A percentile compares a stretch with the other conserved stretches of the same genome.
Evolutionary conservation across 2,888 invertebrate species (phyloP).

Genomic region (Smittia aterrima): DNA sequence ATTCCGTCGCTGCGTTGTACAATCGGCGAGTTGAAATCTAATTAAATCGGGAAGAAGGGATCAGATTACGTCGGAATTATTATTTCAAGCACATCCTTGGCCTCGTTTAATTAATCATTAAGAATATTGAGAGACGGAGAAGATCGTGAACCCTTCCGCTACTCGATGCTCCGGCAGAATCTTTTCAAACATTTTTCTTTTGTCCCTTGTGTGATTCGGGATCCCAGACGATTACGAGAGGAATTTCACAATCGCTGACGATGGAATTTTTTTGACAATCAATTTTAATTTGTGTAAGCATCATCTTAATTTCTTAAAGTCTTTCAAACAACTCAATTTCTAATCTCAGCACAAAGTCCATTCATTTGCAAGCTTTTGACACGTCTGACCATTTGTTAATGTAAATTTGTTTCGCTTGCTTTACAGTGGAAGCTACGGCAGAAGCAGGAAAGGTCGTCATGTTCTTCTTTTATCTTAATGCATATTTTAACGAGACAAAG

Average conservation of each 20-base stretch:
- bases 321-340: too few relatives aligned
- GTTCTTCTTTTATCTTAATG: not conserved
- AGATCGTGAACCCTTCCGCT: not conserved
- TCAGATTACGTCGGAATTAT: not conserved
- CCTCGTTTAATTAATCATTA: not conserved
- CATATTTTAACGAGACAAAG: not conserved
- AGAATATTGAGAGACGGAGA: not conserved
- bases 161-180: not conserved
- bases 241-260: too few relatives aligned
- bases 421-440: not conserved
- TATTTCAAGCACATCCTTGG: slow-evolving; percentile 21
- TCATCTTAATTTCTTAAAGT: too few relatives aligned
- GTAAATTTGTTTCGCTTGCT: slow-evolving; percentile 17
- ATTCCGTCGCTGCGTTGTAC: not conserved
- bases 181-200: not conserved
- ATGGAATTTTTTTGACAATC: too few relatives aligned
- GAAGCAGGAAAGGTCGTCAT: not conserved
- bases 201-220: not conserved
- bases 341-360: too few relatives aligned
- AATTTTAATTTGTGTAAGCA: too few relatives aligned
- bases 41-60: slow-evolving; percentile 2
- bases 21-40: not conserved
- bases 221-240: too few relatives aligned
- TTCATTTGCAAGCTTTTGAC: too few relatives aligned
- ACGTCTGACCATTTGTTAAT: slow-evolving; percentile 16